phyloP scores from a whole-genome alignment of 2,888 invertebrate species.

The Eristalis pertinax region DNA sequence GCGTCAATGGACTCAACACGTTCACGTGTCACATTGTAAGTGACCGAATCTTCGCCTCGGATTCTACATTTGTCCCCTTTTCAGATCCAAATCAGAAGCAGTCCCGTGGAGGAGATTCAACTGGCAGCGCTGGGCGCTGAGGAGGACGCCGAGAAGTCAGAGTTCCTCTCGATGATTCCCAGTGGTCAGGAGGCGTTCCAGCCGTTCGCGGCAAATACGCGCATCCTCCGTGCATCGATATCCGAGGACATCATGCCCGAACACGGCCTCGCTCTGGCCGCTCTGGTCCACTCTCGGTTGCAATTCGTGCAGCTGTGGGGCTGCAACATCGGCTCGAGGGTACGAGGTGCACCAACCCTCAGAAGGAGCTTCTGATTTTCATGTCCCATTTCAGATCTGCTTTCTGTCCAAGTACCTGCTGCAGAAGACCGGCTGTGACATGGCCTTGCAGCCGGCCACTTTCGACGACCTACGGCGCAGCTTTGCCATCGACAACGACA shows the following conservation, averaged over 20 bases:
- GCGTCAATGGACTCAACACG: slow-evolving; percentile 51
- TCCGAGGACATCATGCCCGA: slow-evolving; percentile 22
- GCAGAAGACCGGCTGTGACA: slow-evolving; percentile 47
- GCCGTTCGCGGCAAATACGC: slow-evolving; percentile 20
- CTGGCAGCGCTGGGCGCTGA: background rate
- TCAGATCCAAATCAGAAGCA: slow-evolving; percentile 45
- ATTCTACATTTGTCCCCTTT: background rate
- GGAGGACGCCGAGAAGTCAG: slow-evolving; percentile 4
- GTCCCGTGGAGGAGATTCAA: slow-evolving; percentile 9
- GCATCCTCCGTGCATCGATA: slow-evolving; percentile 42
- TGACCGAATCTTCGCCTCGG: too few species aligned
- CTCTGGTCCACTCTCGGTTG: slow-evolving; percentile 67
- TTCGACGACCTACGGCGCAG: slow-evolving; percentile 58
- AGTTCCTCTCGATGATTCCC: slow-evolving; percentile 34
- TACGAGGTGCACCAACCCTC: background rate
- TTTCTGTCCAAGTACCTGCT: slow-evolving; percentile 56
- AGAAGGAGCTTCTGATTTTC: background rate
- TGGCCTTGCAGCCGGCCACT: background rate
- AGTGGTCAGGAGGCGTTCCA: slow-evolving; percentile 53
- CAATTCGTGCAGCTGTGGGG: slow-evolving; percentile 71
- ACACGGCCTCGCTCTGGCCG: slow-evolving; percentile 58
- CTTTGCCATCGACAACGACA: slow-evolving; percentile 67
- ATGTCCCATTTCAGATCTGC: slow-evolving; percentile 33
- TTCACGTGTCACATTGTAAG: slow-evolving; percentile 14
- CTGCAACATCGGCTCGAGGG: slow-evolving; percentile 56